Evolutionary conservation across 2,888 invertebrate species (phyloP), one percentile per base, ranked within the genome.

Genomic region (Coleophora deauratella): DNA sequence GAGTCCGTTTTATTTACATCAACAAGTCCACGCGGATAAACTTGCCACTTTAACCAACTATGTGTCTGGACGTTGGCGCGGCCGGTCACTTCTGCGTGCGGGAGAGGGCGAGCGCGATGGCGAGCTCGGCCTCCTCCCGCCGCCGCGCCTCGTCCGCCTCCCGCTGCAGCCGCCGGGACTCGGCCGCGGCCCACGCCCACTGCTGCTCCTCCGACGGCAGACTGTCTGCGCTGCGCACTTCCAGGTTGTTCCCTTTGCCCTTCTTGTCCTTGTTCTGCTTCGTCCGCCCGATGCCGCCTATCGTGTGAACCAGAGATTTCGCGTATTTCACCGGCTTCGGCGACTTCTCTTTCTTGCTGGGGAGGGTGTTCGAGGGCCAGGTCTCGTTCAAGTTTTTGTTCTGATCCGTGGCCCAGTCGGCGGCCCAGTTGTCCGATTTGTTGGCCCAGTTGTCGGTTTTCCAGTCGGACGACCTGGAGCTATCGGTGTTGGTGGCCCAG

Each of bases 101-200:
- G 56, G 93, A 93, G 44, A 93, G 81, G 45, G 90, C 91, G 38
- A 93, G 77, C 1, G 93, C 93, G 31, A 91, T 84, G 59, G 91
- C 91, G 40, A 93, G 73, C 57, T 93, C 93, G n/a, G 89, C 90
- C 49, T 92, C 89, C 61, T 93, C 93, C 47, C 84, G 88, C 40
- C 88, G 75, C 37, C 88, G 76, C 49, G 88, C 75, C 39, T 78
- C 86, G 46, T 87, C 88, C 11, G 89, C 82, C 52, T 90, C 89
- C 45, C 88, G 88, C 63, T 92, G 90, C 32, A 89, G 71, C 27
- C 87, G 78, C 43, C 89, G 69, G 52, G 92, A 92, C 65, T 93
- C 91, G 27, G 88, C 84, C 10, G 90, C 90, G 3, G 92, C 93
- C 93, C 92, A 93, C 12, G 89, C 91, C 65, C 91, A 72, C 72